These are phyloP conservation scores for Sebastes cheni DNA, from an alignment of 2,797 vertebrate species.

Conservation along the genomic window DNA sequence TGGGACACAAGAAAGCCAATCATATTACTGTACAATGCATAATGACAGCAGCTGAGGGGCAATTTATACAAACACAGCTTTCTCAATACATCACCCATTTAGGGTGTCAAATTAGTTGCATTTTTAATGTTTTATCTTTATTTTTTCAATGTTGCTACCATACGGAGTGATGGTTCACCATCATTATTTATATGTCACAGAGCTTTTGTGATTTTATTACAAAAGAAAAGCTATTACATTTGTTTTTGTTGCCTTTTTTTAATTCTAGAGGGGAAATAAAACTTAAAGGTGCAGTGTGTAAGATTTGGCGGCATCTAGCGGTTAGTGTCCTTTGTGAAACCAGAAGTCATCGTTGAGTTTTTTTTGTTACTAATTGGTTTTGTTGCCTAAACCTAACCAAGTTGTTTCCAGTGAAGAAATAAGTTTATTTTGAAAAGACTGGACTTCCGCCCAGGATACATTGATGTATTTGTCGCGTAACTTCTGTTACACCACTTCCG, in stretches of 20 bases:
- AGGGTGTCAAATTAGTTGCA: background rate
- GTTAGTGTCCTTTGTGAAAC: too few species aligned
- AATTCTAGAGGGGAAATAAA: background rate
- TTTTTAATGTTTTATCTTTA: background rate
- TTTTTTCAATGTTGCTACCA: background rate
- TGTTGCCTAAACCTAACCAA: too few species aligned
- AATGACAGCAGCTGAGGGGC: conserved; percentile 36
- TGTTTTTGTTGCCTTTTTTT: background rate
- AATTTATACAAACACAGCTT: conserved; percentile 36
- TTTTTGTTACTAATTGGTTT: too few species aligned
- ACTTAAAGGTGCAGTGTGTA: background rate
- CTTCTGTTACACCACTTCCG: too few species aligned
- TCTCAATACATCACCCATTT: background rate
- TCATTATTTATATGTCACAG: background rate
- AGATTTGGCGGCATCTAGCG: background rate
- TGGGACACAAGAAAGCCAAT: conserved; percentile 46
- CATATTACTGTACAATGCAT: conserved; percentile 22
- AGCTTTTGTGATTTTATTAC: background rate
- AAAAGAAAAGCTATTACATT: background rate
- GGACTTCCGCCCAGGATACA: too few species aligned
- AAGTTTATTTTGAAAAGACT: too few species aligned
- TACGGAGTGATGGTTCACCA: background rate
- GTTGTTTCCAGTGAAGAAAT: too few species aligned
- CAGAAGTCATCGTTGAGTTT: too few species aligned
- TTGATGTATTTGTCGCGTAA: too few species aligned